A percentile compares a stretch with the other conserved stretches of the same genome.
These are phyloP conservation scores for Actenoides hombroni DNA, from an alignment of 2,113 vertebrate genomes.

Conservation along the genomic window DNA sequence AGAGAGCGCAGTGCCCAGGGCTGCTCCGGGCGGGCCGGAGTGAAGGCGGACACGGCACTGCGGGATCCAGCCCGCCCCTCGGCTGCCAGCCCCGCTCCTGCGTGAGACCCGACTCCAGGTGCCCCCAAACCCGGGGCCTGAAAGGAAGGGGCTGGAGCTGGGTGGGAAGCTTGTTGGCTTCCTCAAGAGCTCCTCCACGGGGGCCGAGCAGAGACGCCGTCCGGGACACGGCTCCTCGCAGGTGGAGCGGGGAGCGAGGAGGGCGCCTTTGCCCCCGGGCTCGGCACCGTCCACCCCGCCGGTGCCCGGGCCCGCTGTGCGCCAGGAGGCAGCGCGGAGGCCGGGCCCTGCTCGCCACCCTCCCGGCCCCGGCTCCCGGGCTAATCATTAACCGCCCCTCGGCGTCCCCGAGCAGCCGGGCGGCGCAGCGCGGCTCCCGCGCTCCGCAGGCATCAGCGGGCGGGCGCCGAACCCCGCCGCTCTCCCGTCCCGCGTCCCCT, in stretches of 20 bases:
- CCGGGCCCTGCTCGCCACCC: not conserved
- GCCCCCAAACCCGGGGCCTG: too few species aligned
- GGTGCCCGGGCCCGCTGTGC: not conserved
- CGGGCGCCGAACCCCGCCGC: not conserved
- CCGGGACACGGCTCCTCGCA: not conserved
- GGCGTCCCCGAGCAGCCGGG: not conserved
- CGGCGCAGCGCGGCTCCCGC: not conserved
- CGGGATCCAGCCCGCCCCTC: not conserved
- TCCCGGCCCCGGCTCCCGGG: not conserved
- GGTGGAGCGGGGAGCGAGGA: too few species aligned
- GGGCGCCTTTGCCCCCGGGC: not conserved
- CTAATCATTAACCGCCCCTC: not conserved
- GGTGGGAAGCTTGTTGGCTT: not conserved
- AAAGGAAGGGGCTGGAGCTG: rapidly evolving
- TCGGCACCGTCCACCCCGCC: not conserved
- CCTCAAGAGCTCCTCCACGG: not conserved
- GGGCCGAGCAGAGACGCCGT: too few species aligned
- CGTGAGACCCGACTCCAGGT: too few species aligned
- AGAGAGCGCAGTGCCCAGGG: not conserved
- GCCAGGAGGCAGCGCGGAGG: not conserved
- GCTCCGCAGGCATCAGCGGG: not conserved
- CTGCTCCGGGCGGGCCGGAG: not conserved
- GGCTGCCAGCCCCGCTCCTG: not conserved
- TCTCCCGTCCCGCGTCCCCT: not conserved
- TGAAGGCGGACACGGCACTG: not conserved